These are phyloP conservation scores for Excalfactoria chinensis DNA, from an alignment of 2,113 vertebrate genomes.

Conservation along the genomic window DNA sequence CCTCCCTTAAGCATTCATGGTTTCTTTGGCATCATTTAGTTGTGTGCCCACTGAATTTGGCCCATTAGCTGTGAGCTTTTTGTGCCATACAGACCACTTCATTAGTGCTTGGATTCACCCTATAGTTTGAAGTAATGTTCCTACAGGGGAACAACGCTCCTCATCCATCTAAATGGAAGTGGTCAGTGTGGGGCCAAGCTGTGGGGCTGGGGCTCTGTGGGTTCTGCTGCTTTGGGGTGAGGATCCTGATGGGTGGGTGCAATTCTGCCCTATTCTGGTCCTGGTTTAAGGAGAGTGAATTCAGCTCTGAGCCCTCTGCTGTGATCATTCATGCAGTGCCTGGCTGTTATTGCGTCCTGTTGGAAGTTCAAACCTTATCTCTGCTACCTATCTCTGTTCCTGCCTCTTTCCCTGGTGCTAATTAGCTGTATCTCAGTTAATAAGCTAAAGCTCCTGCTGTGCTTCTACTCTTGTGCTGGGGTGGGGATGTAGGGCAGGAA, in stretches of 20 bases:
- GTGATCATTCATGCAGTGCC: rapidly evolving
- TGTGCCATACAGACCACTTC: background rate
- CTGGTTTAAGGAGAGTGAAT: background rate
- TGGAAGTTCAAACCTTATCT: background rate
- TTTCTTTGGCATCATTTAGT: background rate
- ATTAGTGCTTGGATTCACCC: background rate
- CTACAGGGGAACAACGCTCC: background rate
- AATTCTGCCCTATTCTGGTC: rapidly evolving
- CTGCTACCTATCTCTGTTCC: background rate
- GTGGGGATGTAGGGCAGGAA: background rate
- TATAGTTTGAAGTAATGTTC: background rate
- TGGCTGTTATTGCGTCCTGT: rapidly evolving
- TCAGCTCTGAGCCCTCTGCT: background rate
- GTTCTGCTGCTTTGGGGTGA: background rate
- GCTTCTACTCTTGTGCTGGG: background rate
- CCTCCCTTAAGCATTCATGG: background rate
- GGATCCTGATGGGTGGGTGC: background rate
- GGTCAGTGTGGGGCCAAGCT: background rate
- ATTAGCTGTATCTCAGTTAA: rapidly evolving
- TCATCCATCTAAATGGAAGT: background rate
- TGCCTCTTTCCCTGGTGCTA: rapidly evolving
- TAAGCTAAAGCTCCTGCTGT: background rate
- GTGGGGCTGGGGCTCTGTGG: background rate
- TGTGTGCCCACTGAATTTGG: background rate
- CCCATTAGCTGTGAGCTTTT: background rate